Percentiles rank a stretch among this genome's conserved stretches.
These are phyloP conservation scores for Pithys albifrons DNA, from an alignment of 2,113 vertebrate genomes.

Conservation along the genomic window DNA sequence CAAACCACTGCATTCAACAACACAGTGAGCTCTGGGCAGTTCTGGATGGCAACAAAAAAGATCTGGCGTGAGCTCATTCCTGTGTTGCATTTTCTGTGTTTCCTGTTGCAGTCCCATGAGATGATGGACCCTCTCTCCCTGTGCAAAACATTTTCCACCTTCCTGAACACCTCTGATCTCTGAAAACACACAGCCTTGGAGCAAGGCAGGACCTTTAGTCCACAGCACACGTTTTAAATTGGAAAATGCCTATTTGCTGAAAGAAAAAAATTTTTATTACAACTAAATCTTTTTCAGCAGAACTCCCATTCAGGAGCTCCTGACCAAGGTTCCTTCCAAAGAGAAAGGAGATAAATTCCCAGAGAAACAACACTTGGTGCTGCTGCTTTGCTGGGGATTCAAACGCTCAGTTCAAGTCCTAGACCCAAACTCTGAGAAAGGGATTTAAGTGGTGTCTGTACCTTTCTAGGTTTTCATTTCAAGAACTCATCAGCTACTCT, in stretches of 20 bases:
- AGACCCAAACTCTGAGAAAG: neutral
- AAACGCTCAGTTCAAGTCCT: neutral
- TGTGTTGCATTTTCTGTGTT: neutral
- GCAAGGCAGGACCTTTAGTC: neutral
- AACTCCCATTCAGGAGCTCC: neutral
- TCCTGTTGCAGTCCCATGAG: rapidly evolving
- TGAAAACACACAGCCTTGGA: neutral
- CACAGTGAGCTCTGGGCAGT: neutral
- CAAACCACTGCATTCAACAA: neutral
- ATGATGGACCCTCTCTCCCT: neutral
- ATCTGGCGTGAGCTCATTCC: neutral
- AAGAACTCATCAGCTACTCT: neutral
- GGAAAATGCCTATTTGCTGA: neutral
- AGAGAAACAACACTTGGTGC: neutral
- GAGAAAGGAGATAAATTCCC: neutral
- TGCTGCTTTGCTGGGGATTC: neutral
- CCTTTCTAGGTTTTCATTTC: neutral
- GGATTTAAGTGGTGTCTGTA: neutral
- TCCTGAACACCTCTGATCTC: neutral
- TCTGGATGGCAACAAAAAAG: neutral
- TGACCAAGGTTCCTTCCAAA: neutral
- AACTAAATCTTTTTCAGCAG: neutral
- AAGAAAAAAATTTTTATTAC: neutral
- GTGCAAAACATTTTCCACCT: neutral
- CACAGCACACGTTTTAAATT: neutral